Conservation (phyloP, 2,888 invertebrate genomes). For the Macrophya annulata region DNA sequence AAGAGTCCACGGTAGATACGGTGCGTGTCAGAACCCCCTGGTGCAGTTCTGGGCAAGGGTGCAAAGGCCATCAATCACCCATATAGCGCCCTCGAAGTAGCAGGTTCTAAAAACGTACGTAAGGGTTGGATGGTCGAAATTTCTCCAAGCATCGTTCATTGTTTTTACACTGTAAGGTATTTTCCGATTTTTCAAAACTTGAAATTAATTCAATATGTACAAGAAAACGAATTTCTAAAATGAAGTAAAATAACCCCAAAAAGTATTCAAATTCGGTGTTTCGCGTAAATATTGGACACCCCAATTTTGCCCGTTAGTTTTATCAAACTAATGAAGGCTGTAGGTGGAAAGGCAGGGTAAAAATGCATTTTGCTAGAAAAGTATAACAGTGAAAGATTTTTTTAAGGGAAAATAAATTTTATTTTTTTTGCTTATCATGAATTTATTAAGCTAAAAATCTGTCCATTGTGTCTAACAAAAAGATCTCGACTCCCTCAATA, state of each 20-base stretch:
- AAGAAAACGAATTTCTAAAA: not conserved
- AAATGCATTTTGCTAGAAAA: too few species aligned
- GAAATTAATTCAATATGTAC: not conserved
- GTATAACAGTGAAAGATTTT: too few species aligned
- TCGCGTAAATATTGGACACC: too few species aligned
- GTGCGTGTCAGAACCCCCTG: slow-evolving; percentile 49
- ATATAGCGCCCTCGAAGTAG: slow-evolving; percentile 51
- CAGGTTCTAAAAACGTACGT: slow-evolving; percentile 9
- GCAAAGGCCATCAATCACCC: slow-evolving; percentile 56
- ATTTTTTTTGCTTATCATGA: too few species aligned
- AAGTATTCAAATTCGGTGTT: not conserved
- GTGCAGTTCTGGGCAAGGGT: slow-evolving; percentile 54
- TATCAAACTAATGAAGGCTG: too few species aligned
- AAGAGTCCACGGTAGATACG: slow-evolving; percentile 10
- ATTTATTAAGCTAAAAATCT: too few species aligned
- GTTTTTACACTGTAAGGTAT: not conserved
- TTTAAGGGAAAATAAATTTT: too few species aligned
- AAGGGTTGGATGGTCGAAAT: not conserved
- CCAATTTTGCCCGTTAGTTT: too few species aligned
- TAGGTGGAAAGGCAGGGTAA: too few species aligned
- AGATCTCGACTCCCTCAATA: too few species aligned
- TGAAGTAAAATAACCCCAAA: not conserved
- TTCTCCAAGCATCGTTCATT: not conserved
- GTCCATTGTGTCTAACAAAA: too few species aligned
- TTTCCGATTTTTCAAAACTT: not conserved